Conservation (phyloP, 2,888 invertebrate species). For the Xestoiulus laeticollis region DNA sequence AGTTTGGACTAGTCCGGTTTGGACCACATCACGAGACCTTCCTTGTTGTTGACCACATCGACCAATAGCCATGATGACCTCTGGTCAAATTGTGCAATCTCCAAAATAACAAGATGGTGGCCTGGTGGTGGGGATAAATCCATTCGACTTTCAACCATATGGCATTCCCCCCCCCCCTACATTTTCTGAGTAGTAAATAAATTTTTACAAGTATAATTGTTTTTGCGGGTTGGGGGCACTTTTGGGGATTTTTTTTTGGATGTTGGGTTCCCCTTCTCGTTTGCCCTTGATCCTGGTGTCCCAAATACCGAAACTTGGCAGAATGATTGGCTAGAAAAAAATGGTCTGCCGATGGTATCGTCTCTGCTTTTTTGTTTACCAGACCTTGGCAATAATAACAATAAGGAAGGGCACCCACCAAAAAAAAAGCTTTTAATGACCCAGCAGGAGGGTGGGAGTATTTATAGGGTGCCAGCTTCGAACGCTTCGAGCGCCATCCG, state of each 20-base stretch:
- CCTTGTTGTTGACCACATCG: not conserved
- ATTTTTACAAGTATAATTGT: slow-evolving; percentile 15
- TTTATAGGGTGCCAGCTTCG: not conserved
- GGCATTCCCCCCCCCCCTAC: not conserved
- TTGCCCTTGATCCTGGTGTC: slow-evolving; percentile 19
- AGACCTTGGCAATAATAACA: slow-evolving; percentile 26
- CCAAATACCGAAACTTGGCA: not conserved
- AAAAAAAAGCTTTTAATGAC: slow-evolving; percentile 17
- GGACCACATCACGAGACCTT: not conserved
- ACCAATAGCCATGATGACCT: not conserved
- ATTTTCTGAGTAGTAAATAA: slow-evolving; percentile 19
- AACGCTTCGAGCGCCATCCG: not conserved
- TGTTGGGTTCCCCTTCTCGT: not conserved
- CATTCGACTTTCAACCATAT: not conserved
- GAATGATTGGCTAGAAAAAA: slow-evolving; percentile 15
- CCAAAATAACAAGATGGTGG: slow-evolving; percentile 6
- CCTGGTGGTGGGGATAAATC: not conserved
- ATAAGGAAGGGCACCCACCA: slow-evolving; percentile 18
- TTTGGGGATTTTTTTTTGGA: not conserved
- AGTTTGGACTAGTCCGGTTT: not conserved
- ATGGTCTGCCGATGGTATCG: slow-evolving; percentile 14
- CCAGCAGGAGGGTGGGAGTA: slow-evolving; percentile 24
- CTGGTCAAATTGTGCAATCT: slow-evolving; percentile 5
- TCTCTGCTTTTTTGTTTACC: slow-evolving; percentile 24
- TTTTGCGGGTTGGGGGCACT: not conserved